phyloP scores from a whole-genome alignment of 2,888 invertebrate species.

The Pterostichus madidus region DNA sequence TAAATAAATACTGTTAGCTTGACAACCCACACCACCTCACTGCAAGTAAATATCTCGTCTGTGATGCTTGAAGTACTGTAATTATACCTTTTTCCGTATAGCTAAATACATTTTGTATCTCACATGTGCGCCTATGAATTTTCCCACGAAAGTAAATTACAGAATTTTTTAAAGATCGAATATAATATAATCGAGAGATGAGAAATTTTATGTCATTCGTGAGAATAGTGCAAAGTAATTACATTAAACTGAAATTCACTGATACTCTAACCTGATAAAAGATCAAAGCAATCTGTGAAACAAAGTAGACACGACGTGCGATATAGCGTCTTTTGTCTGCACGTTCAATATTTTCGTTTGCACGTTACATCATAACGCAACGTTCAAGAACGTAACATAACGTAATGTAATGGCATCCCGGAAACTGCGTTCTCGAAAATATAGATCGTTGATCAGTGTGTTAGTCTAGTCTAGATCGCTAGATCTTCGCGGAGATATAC shows the following conservation, averaged over 20 bases:
- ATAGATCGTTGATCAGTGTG: slow-evolving; percentile 47
- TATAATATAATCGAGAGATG: not conserved
- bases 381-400: slow-evolving; percentile 1
- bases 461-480: slow-evolving; percentile 41
- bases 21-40: no score
- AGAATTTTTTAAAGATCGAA: not conserved
- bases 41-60: no score
- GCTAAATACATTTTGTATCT: no score
- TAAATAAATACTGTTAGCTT: no score
- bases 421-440: slow-evolving; percentile 45
- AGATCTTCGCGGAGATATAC: slow-evolving; percentile 40
- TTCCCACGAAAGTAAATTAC: not conserved
- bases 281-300: slow-evolving; percentile 27
- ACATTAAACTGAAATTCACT: slow-evolving; percentile 20
- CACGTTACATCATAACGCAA: slow-evolving; percentile 22
- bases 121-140: not conserved
- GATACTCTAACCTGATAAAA: slow-evolving; percentile 36
- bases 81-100: no score
- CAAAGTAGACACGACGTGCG: slow-evolving; percentile 14
- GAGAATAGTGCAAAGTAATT: slow-evolving; percentile 16
- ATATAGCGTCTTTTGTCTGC: slow-evolving; percentile 12
- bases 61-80: no score
- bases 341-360: slow-evolving; percentile 34
- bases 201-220: slow-evolving; percentile 8
- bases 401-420: slow-evolving; percentile 34